Base-by-base conservation (phyloP, 2,888 invertebrate genomes). In the Drosophila picticornis region DNA sequence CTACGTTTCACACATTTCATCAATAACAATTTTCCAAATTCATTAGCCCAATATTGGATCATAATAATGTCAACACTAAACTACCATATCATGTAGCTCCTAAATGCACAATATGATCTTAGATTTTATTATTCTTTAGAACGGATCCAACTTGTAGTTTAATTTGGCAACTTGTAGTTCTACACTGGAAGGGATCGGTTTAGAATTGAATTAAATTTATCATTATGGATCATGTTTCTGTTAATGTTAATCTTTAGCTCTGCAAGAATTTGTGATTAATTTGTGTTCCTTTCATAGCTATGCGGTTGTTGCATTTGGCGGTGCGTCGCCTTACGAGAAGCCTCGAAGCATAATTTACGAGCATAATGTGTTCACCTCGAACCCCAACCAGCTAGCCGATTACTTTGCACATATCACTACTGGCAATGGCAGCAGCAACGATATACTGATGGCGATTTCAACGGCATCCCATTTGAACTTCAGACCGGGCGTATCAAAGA, bases 261-360 rank as follows among this genome's bases (percentile, higher is more conserved):
- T 2, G 11, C 6, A 43, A 40, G n/a, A 4, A 65, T 61, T 19
- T 59, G 1, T 46, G 0, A 32, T 40, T 1, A 22, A 2, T 25
- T 16, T 59, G 1, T 46, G 1, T 29, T 53, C 1, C 31, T 6
- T 34, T 53, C 29, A 0, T 88, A 96, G 97, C 81, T 98, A 96
- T 94, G 96, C 97, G 0, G 94, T 97, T 1, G 95, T 98, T 0
- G 95, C 96, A 0, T 98, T 96, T 93, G 98, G 98, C 22, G 98
- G 98, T 0, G 93, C 95, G 78, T 96, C 96, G 29, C 95, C 97
- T 43, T 96, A 95, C 91, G 94, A 95, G 57, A 94, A 94, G 16
- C 96, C 98, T 1, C 95, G 96, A 55, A 96, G 96, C 75, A 94
- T 98, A 6, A 95, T 96, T 74, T 94, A 96, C 66, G 95, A 96